Conservation (phyloP, 2,888 invertebrate genomes). For the Apamea crenata region DNA sequence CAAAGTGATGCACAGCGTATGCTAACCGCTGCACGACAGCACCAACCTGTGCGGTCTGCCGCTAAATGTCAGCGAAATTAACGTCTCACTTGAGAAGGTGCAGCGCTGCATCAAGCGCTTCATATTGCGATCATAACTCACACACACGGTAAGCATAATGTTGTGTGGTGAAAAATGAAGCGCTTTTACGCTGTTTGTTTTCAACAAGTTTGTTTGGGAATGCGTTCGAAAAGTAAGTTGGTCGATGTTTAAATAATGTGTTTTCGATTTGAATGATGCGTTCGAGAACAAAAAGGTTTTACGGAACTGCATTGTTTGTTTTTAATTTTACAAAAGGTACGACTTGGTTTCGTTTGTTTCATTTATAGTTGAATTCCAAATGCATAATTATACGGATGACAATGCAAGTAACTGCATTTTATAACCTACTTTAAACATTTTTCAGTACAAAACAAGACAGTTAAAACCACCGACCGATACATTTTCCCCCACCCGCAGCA, state of each 20-base stretch:
- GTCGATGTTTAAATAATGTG: constrained; percentile 41
- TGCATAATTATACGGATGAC: background rate
- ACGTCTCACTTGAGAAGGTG: constrained; percentile 64
- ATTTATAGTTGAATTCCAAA: background rate
- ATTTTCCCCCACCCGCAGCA: constrained; percentile 48
- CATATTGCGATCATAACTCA: constrained; percentile 49
- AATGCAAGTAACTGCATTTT: background rate
- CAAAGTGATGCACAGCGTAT: constrained; percentile 45
- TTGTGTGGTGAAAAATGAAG: constrained; percentile 23
- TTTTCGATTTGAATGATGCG: constrained; percentile 54
- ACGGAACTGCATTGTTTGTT: background rate
- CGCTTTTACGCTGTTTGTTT: constrained; percentile 31
- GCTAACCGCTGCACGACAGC: constrained; percentile 63
- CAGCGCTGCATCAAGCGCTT: constrained; percentile 59
- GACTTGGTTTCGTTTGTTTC: constrained; percentile 1
- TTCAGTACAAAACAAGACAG: constrained; percentile 53
- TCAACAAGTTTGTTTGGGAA: constrained; percentile 28
- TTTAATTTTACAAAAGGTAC: background rate
- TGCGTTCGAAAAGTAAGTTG: constrained; percentile 55
- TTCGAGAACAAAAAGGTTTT: constrained; percentile 26
- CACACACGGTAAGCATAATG: constrained; percentile 23
- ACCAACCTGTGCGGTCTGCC: constrained; percentile 65
- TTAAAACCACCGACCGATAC: constrained; percentile 55
- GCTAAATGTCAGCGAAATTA: constrained; percentile 71
- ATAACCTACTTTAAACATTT: background rate